A percentile compares a stretch with the other conserved stretches of the same genome.
These are phyloP conservation scores for Tricholauxania praeusta DNA, from an alignment of 2,888 invertebrate genomes.

Conservation along the genomic window DNA sequence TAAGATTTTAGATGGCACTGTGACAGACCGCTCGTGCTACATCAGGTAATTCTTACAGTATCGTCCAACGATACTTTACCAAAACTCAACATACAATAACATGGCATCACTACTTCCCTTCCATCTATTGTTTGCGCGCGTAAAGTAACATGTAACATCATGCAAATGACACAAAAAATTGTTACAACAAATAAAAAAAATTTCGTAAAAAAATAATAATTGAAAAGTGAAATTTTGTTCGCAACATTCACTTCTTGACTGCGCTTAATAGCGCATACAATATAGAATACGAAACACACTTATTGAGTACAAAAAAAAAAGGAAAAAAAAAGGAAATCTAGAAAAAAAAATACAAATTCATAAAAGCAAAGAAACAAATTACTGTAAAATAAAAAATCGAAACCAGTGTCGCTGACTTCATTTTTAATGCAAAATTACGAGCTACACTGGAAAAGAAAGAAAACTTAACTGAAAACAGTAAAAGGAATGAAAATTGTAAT, in stretches of 20 bases:
- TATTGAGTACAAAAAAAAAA: not conserved
- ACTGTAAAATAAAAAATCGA: not conserved
- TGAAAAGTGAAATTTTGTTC: slow-evolving; percentile 19
- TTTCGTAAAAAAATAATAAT: slow-evolving; percentile 23
- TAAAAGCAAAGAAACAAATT: not conserved
- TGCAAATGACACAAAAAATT: slow-evolving; percentile 20
- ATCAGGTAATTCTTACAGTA: too few species aligned
- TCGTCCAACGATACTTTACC: too few species aligned
- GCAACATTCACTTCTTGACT: slow-evolving; percentile 11
- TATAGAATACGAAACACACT: too few species aligned
- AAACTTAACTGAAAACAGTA: not conserved
- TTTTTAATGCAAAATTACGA: slow-evolving; percentile 11
- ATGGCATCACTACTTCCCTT: too few species aligned
- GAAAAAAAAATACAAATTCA: not conserved
- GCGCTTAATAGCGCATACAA: slow-evolving; percentile 11
- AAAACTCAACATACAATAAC: too few species aligned
- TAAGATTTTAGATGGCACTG: too few species aligned
- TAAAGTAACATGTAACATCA: not conserved
- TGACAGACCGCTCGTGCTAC: too few species aligned
- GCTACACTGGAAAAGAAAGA: not conserved
- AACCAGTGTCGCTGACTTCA: slow-evolving; percentile 22
- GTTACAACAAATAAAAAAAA: not conserved
- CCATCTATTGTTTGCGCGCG: not conserved
- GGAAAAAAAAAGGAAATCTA: not conserved
- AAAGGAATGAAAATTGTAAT: slow-evolving; percentile 1